These are phyloP conservation scores for Acrocyrtus sp. DNA, from an alignment of 2,888 invertebrate species.

Conservation along the genomic window DNA sequence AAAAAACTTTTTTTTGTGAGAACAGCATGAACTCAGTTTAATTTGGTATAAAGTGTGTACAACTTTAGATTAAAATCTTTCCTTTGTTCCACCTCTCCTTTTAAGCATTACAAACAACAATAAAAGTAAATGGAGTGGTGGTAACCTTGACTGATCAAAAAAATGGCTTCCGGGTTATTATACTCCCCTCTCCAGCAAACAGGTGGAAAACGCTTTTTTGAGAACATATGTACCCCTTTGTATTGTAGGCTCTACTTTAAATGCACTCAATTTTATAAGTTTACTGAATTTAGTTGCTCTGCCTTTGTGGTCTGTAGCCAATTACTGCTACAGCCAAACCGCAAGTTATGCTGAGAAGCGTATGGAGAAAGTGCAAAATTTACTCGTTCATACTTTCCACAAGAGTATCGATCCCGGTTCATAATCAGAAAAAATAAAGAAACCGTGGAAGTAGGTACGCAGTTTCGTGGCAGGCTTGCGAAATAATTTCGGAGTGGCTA, in stretches of 20 bases:
- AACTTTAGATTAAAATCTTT: not conserved
- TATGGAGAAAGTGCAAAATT: not conserved
- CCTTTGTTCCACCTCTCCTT: not conserved
- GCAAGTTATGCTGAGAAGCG: not conserved
- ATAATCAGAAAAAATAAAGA: no score
- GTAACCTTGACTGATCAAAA: constrained; percentile 14
- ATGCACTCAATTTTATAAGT: not conserved
- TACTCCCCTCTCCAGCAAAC: constrained; percentile 23
- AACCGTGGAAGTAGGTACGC: no score
- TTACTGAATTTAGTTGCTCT: not conserved
- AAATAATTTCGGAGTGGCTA: no score
- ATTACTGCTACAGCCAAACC: not conserved
- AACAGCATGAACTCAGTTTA: not conserved
- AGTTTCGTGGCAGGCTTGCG: no score
- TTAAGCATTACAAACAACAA: constrained; percentile 12
- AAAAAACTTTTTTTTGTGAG: not conserved
- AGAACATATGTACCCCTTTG: not conserved
- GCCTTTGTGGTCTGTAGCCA: not conserved
- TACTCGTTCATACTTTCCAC: not conserved
- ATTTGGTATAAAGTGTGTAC: not conserved
- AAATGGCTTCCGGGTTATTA: no score
- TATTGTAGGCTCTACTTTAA: not conserved
- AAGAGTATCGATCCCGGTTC: no score
- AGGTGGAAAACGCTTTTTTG: constrained; percentile 13
- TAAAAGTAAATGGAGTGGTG: not conserved